A percentile compares a stretch with the other conserved stretches of the same genome.
These are phyloP conservation scores for Macrosoma leucophasiata DNA, from an alignment of 2,888 invertebrate species.

Conservation along the genomic window DNA sequence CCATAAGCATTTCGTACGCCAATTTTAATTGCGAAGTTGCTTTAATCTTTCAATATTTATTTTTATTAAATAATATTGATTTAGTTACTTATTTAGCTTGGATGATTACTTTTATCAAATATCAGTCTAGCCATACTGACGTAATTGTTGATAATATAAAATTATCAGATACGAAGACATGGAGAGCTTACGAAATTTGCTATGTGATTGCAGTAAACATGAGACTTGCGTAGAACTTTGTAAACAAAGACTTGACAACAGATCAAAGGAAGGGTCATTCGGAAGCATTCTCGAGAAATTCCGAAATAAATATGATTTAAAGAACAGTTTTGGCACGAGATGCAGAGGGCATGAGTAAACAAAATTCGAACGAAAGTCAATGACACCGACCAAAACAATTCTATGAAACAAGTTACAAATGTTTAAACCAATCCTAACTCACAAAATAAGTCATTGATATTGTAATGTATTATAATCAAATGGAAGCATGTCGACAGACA, in stretches of 20 bases:
- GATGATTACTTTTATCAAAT: slow-evolving; percentile 9
- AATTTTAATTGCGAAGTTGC: slow-evolving; percentile 12
- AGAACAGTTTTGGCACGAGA: slow-evolving; percentile 48
- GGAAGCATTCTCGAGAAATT: slow-evolving; percentile 19
- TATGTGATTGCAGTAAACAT: too few species aligned
- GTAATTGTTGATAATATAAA: slow-evolving; percentile 8
- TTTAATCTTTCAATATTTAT: too few species aligned
- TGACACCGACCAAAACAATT: slow-evolving; percentile 48
- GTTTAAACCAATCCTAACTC: slow-evolving; percentile 20
- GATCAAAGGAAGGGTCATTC: slow-evolving; percentile 17
- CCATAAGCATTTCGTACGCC: slow-evolving; percentile 13
- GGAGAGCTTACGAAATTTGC: too few species aligned
- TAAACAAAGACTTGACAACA: slow-evolving; percentile 36
- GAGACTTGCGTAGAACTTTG: slow-evolving; percentile 12
- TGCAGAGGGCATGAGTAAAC: slow-evolving; percentile 50
- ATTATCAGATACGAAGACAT: slow-evolving; percentile 9
- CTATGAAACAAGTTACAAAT: slow-evolving; percentile 28
- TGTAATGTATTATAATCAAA: slow-evolving; percentile 17
- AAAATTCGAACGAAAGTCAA: slow-evolving; percentile 51
- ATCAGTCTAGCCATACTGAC: slow-evolving; percentile 10
- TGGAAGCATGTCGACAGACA: slow-evolving; percentile 5
- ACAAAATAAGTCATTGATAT: slow-evolving; percentile 29
- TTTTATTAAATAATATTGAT: too few species aligned
- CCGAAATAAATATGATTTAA: slow-evolving; percentile 40
- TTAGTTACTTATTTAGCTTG: too few species aligned